Conservation (phyloP, 2,888 invertebrate genomes). For the Lampropteryx suffumata region DNA sequence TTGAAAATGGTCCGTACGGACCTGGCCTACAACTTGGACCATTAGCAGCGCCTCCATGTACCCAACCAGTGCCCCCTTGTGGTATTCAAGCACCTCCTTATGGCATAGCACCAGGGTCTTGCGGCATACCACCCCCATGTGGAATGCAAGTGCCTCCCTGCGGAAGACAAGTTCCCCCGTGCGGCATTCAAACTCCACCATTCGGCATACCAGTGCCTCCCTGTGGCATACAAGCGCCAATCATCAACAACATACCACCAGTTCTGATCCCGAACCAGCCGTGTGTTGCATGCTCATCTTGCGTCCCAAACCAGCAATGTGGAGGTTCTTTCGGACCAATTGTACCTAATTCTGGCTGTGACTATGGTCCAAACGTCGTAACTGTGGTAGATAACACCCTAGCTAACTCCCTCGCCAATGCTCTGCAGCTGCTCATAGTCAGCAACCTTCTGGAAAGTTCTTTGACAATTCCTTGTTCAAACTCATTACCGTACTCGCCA, state of each 20-base stretch:
- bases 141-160: not conserved
- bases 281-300: not conserved
- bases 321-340: constrained; percentile 27
- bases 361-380: constrained; percentile 28
- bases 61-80: constrained; percentile 2
- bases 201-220: constrained; percentile 1
- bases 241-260: constrained; percentile 15
- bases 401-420: constrained; percentile 59
- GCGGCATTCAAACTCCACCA: not conserved
- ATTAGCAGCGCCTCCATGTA: not conserved
- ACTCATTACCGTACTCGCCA: not conserved
- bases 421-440: constrained; percentile 58
- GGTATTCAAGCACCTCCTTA: constrained; percentile 2
- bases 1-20: constrained; percentile 13
- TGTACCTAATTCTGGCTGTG: not conserved
- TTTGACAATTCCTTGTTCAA: not conserved
- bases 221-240: constrained; percentile 2
- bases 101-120: constrained; percentile 1
- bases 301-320: constrained; percentile 9
- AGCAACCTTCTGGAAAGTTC: constrained; percentile 56
- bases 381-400: constrained; percentile 59
- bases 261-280: constrained; percentile 5
- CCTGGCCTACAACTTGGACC: constrained; percentile 9
- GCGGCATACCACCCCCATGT: constrained; percentile 1
- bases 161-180: not conserved